Percentiles rank a stretch among this genome's conserved stretches.
These are phyloP conservation scores for Tokudaia tokunoshimensis DNA, from an alignment of 2,797 vertebrate genomes.

Conservation along the genomic window DNA sequence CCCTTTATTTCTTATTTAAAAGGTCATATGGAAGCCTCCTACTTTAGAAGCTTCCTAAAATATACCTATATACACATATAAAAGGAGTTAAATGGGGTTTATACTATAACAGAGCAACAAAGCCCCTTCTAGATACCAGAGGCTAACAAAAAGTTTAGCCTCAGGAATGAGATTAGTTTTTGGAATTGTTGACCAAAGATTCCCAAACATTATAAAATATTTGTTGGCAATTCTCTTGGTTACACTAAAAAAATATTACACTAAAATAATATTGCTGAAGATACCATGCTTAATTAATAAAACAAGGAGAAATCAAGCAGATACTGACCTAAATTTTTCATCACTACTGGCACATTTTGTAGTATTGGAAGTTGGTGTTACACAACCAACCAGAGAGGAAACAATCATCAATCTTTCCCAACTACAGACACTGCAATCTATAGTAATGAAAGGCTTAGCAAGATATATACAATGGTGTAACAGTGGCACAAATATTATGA, in stretches of 20 bases:
- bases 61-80: not conserved
- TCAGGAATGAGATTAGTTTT: not conserved
- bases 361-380: not conserved
- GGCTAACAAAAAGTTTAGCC: not conserved
- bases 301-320: not conserved
- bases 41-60: not conserved
- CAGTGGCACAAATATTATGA: not conserved
- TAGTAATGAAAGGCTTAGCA: not conserved
- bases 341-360: no score
- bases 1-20: conserved; percentile 22
- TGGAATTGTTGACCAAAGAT: not conserved
- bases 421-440: not conserved
- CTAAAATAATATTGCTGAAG: not conserved
- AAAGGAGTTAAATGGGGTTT: not conserved
- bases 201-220: not conserved
- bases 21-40: not conserved
- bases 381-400: not conserved
- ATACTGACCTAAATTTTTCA: not conserved
- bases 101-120: not conserved
- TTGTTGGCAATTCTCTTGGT: not conserved
- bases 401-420: not conserved
- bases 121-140: no score
- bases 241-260: not conserved
- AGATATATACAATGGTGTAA: not conserved
- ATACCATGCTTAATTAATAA: not conserved